A percentile compares a stretch with the other conserved stretches of the same genome.
phyloP scores from a whole-genome alignment of 2,113 vertebrate genomes.

The Tylochromis polylepis region DNA sequence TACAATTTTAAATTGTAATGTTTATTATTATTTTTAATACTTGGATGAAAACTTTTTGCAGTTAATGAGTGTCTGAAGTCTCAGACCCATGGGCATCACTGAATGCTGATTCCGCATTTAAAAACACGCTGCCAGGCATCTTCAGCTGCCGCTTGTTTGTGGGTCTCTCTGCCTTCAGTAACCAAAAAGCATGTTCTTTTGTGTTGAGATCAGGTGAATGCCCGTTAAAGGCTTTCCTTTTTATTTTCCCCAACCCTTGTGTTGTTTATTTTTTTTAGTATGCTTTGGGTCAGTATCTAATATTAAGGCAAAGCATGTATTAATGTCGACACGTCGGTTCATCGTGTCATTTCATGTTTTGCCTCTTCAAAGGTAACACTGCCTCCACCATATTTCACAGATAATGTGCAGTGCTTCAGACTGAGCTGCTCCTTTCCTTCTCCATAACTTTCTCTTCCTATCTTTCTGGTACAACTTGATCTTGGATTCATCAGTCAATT shows the following conservation, averaged over 20 bases:
- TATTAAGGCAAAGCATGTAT: not conserved
- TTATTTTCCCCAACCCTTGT: no score
- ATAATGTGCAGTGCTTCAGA: not conserved
- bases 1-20: not conserved
- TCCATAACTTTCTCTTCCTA: not conserved
- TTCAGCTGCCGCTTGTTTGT: not conserved
- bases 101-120: not conserved
- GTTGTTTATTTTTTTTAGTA: not conserved
- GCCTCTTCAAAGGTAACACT: not conserved
- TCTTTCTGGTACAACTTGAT: not conserved
- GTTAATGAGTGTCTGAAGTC: not conserved
- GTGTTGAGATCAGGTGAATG: not conserved
- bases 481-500: not conserved
- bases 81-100: not conserved
- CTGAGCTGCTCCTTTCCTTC: not conserved
- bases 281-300: not conserved
- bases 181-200: not conserved
- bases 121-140: not conserved
- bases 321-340: not conserved
- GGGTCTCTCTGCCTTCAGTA: not conserved
- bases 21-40: not conserved
- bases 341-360: not conserved
- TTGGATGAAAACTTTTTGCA: not conserved
- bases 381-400: not conserved
- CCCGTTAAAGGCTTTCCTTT: not conserved